phyloP scores from a whole-genome alignment of 2,797 vertebrate species.

The Sparidentex hasta region DNA sequence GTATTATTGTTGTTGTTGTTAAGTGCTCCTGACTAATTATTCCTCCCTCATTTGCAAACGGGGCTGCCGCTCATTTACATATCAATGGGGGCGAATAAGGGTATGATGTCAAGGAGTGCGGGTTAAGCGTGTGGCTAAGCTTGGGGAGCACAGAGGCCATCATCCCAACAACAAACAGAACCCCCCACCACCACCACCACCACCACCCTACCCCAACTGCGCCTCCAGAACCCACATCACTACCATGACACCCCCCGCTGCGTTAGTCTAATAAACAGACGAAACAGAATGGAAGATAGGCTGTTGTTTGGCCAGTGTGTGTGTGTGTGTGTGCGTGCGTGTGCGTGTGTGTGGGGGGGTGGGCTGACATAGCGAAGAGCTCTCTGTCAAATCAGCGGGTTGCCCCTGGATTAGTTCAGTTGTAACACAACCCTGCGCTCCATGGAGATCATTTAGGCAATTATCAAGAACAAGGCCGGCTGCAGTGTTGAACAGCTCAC shows the following conservation, averaged over 20 bases:
- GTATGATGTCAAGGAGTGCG: slow-evolving; percentile 76
- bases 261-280: slow-evolving; percentile 82
- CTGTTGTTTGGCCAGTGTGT: slow-evolving; percentile 70
- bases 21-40: slow-evolving; percentile 88
- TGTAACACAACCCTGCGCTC: slow-evolving; percentile 84
- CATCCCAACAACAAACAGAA: slow-evolving; percentile 84
- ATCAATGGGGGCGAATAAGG: slow-evolving; percentile 79
- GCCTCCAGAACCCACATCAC: slow-evolving; percentile 66
- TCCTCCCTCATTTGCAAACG: slow-evolving; percentile 88
- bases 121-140: slow-evolving; percentile 84
- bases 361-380: slow-evolving; percentile 71
- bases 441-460: slow-evolving; percentile 91
- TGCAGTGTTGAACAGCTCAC: slow-evolving; percentile 86
- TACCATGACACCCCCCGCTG: slow-evolving; percentile 75
- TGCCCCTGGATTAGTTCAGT: slow-evolving; percentile 87
- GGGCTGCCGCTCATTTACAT: slow-evolving; percentile 82
- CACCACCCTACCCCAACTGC: slow-evolving; percentile 7
- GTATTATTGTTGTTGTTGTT: slow-evolving; percentile 87
- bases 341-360: background rate
- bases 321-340: background rate
- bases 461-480: slow-evolving; percentile 90
- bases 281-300: slow-evolving; percentile 82
- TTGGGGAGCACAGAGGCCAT: slow-evolving; percentile 75
- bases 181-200: slow-evolving; percentile 25
- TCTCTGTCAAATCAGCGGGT: slow-evolving; percentile 87